phyloP scores from a whole-genome alignment of 2,797 vertebrate species.

The Hypotaenidia okinawae region DNA sequence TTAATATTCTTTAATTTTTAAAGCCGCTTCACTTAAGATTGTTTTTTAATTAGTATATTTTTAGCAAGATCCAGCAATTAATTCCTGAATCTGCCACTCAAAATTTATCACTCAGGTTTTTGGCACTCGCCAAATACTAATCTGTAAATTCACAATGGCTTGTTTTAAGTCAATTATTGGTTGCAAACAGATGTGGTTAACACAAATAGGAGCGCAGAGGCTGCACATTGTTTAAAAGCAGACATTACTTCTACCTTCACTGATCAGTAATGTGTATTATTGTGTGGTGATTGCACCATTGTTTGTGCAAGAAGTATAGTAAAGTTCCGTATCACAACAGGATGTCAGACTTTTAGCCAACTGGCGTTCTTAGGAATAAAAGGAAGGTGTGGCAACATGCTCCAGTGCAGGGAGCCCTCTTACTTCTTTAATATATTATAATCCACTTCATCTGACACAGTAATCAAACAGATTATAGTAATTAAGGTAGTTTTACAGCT shows the following conservation, averaged over 20 bases:
- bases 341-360: not conserved
- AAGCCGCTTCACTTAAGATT: not conserved
- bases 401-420: not conserved
- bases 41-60: not conserved
- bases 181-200: not conserved
- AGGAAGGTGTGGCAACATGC: not conserved
- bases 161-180: not conserved
- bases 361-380: not conserved
- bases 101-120: not conserved
- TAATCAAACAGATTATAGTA: not conserved
- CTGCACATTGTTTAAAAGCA: not conserved
- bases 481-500: not conserved
- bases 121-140: not conserved
- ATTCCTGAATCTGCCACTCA: not conserved
- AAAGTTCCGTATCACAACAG: not conserved
- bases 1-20: not conserved
- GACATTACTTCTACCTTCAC: not conserved
- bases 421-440: not conserved
- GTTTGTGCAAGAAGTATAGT: not conserved
- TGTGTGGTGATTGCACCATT: not conserved
- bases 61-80: not conserved
- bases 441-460: not conserved
- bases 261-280: not conserved
- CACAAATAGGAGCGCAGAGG: not conserved
- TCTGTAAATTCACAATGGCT: not conserved